Percentiles rank a stretch among this genome's conserved stretches.
Conservation (phyloP, 2,797 vertebrate genomes). For the Crenichthys baileyi region DNA sequence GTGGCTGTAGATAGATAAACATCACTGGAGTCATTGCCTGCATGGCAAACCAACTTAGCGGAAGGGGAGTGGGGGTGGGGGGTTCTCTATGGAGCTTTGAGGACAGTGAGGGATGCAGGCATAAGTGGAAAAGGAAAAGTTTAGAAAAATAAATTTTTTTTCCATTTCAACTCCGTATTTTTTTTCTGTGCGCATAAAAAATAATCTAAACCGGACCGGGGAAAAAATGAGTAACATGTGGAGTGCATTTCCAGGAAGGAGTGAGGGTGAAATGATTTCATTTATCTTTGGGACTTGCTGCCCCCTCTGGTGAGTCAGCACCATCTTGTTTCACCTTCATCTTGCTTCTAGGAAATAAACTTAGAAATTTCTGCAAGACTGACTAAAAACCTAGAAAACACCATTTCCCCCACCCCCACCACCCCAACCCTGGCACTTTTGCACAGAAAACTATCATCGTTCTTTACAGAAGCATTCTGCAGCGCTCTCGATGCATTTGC, state of each 20-base stretch:
- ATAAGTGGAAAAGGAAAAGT: slow-evolving; percentile 15
- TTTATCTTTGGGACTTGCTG: slow-evolving; percentile 55
- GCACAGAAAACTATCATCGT: not conserved
- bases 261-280: slow-evolving; percentile 2
- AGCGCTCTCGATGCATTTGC: slow-evolving; percentile 20
- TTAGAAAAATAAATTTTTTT: slow-evolving; percentile 43
- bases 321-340: not conserved
- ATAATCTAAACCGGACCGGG: slow-evolving; percentile 31
- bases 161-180: slow-evolving; percentile 44
- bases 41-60: slow-evolving; percentile 36
- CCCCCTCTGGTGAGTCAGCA: slow-evolving; percentile 59
- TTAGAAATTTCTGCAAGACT: not conserved
- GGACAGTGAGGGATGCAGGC: slow-evolving; percentile 17
- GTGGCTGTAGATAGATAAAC: slow-evolving; percentile 39
- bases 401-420: not conserved
- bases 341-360: not conserved
- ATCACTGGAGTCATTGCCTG: slow-evolving; percentile 56
- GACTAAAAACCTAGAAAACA: not conserved
- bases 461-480: slow-evolving; percentile 14
- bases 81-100: slow-evolving; percentile 24
- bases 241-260: slow-evolving; percentile 49
- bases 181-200: slow-evolving; percentile 18
- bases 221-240: slow-evolving; percentile 22
- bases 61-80: too few species aligned
- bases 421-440: not conserved